These are phyloP conservation scores for Nerophis lumbriciformis DNA, from an alignment of 2,113 vertebrate genomes.

Conservation along the genomic window DNA sequence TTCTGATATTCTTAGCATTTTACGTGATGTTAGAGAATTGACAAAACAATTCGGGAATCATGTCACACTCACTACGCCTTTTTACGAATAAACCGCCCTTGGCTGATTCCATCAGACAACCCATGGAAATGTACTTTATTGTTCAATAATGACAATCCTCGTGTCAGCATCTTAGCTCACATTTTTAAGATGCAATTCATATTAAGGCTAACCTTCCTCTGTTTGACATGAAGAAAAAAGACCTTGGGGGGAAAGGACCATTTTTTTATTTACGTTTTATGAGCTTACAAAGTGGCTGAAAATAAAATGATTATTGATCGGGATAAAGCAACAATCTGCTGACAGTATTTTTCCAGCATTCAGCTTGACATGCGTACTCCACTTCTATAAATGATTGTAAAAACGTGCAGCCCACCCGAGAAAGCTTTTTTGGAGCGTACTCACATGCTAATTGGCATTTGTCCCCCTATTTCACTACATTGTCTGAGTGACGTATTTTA, in stretches of 20 bases:
- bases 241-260: background rate
- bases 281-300: constrained; percentile 17
- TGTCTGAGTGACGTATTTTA: background rate
- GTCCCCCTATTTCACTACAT: background rate
- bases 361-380: background rate
- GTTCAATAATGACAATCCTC: background rate
- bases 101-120: background rate
- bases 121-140: background rate
- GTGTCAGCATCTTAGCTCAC: background rate
- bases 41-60: background rate
- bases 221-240: background rate
- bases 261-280: constrained; percentile 14
- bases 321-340: constrained; percentile 6
- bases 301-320: constrained; percentile 8
- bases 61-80: background rate
- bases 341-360: background rate
- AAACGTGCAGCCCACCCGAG: too few species aligned
- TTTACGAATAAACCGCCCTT: background rate
- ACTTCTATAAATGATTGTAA: background rate
- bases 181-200: constrained; percentile 4
- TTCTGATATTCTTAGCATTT: background rate
- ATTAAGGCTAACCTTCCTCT: constrained; percentile 1
- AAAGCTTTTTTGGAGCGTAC: background rate
- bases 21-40: background rate
- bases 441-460: constrained; percentile 1